These are phyloP conservation scores for Lonchura striata DNA, from an alignment of 2,113 vertebrate species.

Conservation along the genomic window DNA sequence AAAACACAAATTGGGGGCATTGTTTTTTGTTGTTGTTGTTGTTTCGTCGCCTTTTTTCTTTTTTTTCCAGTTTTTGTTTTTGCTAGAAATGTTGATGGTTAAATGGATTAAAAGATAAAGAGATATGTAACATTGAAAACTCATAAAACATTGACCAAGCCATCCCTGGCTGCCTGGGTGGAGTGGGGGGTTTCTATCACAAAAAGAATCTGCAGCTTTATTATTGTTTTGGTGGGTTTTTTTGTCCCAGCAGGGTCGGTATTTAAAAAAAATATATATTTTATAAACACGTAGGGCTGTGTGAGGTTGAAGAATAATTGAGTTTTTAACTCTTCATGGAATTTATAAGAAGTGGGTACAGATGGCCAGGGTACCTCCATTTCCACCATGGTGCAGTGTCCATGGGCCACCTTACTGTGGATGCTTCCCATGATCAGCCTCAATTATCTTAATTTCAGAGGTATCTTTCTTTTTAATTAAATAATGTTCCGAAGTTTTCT, in stretches of 20 bases:
- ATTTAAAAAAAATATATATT: neutral
- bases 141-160: conserved; percentile 38
- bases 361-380: accelerated
- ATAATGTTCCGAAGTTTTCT: neutral
- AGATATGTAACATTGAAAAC: conserved; percentile 39
- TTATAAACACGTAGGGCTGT: neutral
- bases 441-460: neutral
- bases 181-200: neutral
- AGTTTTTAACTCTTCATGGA: neutral
- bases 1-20: conserved; percentile 81
- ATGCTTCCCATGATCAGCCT: neutral
- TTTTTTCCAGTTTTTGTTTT: neutral
- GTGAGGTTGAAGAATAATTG: neutral
- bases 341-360: neutral
- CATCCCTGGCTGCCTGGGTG: neutral
- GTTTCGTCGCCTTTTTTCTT: neutral
- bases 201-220: neutral
- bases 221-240: neutral
- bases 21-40: conserved; percentile 38
- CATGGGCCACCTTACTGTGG: neutral
- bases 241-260: neutral
- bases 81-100: conserved; percentile 63
- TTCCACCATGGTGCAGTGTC: accelerated
- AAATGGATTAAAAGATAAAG: conserved; percentile 72
- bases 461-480: neutral